Percentiles rank a stretch among this genome's conserved stretches.
Conservation (phyloP, 2,113 vertebrate species). For the Herpetotheres cachinnans region DNA sequence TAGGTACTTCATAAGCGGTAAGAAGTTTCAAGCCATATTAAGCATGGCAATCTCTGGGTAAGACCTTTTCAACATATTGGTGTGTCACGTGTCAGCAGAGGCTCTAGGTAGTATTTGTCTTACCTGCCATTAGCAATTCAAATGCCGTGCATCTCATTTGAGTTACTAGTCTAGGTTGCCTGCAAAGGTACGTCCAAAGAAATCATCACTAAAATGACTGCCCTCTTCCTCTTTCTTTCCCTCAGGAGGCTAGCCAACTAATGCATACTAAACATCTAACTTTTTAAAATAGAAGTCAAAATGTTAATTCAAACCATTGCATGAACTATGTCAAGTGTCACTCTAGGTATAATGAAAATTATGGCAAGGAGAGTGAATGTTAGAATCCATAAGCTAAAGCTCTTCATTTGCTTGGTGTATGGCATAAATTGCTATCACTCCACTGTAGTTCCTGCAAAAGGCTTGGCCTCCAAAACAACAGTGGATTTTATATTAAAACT, state of each 20-base stretch:
- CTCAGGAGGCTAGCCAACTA: not conserved
- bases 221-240: not conserved
- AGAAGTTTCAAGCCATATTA: not conserved
- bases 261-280: not conserved
- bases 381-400: not conserved
- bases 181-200: not conserved
- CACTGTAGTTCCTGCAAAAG: not conserved
- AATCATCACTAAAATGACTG: not conserved
- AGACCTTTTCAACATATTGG: not conserved
- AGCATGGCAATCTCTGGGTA: not conserved
- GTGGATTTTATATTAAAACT: not conserved
- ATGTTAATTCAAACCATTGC: not conserved
- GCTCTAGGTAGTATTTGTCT: not conserved
- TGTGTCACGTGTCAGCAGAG: not conserved
- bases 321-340: not conserved
- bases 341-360: not conserved
- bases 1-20: not conserved
- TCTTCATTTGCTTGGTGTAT: conserved; percentile 5
- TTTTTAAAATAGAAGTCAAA: not conserved
- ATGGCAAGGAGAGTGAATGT: not conserved
- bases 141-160: not conserved
- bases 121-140: not conserved
- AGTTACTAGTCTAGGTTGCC: not conserved
- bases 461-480: not conserved
- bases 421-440: not conserved